Evolutionary conservation across 2,888 invertebrate species (phyloP), one percentile per base, ranked within the genome.

Genomic region (Drosophila aldrichi): DNA sequence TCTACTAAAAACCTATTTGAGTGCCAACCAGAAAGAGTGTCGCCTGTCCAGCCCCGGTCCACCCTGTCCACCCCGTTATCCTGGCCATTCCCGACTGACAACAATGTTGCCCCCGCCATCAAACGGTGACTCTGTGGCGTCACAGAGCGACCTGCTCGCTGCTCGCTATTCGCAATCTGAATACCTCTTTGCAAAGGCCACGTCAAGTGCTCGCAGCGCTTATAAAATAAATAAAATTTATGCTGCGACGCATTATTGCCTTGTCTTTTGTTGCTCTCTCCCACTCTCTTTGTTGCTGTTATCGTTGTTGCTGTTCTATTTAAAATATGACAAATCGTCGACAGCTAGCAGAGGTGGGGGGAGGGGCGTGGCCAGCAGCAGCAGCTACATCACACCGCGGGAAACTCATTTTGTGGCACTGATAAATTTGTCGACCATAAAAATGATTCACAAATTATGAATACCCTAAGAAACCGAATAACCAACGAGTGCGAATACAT

Each of bases 201-300:
- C 56, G 64, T 52, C 74, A 74, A 81, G 77, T 74, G 81, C 89
- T 89, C 78, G 81, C 65, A 79, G 89, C 82, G 83, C 85, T 89
- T 85, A 88, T 82, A 81, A 89, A 87, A 90, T 90, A 88, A 90
- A 89, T 86, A 86, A 85, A 86, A 86, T 87, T 89, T 89, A 88
- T 87, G 86, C 88, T 75, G 79, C 74, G 89, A 88, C 88, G 86
- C 88, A 87, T 87, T 89, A 89, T 87, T 82, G 86, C 88, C 88
- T 63, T 81, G 83, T 86, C 81, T 79, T 86, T 72, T 88, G 84
- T 83, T 77, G 79, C 52, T 70, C 67, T 70, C 32, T 18, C 22
- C n/a, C 55, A 32, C 62, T 44, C 48, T 32, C 18, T 1, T 29
- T 29, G 64, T 48, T 55, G 40, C 59, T 69, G 73, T 61, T 67